Percentiles rank a stretch among this genome's conserved stretches.
phyloP scores from a whole-genome alignment of 2,113 vertebrate species.

The Solea solea region DNA sequence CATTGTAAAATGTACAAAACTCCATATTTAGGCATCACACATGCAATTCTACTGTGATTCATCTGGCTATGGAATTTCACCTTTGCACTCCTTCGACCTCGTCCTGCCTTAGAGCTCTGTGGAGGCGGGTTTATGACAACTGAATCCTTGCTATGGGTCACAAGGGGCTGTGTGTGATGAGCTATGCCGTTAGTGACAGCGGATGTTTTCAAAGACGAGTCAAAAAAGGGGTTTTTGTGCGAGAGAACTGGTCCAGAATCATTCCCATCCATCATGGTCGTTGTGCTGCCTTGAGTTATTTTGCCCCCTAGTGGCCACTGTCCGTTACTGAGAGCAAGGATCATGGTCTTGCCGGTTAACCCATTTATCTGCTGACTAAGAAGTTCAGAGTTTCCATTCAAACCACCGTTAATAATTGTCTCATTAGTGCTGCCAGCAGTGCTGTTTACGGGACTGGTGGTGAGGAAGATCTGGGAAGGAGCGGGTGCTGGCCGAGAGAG shows the following conservation, averaged over 20 bases:
- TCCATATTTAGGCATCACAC: constrained; percentile 40
- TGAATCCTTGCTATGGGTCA: constrained; percentile 80
- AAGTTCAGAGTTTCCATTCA: constrained; percentile 81
- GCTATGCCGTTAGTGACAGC: constrained; percentile 77
- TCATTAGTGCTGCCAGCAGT: constrained; percentile 56
- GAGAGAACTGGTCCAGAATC: constrained; percentile 67
- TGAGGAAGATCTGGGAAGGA: constrained; percentile 75
- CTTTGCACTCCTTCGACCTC: constrained; percentile 91
- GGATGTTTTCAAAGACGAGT: constrained; percentile 76
- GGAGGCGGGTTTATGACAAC: constrained; percentile 92
- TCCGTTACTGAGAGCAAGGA: constrained; percentile 80
- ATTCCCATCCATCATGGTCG: constrained; percentile 82
- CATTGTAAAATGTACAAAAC: constrained; percentile 27
- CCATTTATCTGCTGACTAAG: constrained; percentile 86
- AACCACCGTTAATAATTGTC: constrained; percentile 71
- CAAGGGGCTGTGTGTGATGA: constrained; percentile 57
- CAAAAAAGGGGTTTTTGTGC: constrained; percentile 82
- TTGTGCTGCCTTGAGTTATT: constrained; percentile 72
- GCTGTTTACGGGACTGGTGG: constrained; percentile 74
- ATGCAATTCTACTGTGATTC: constrained; percentile 60
- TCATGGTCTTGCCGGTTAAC: constrained; percentile 85
- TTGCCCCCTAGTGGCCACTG: constrained; percentile 82
- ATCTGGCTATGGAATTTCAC: constrained; percentile 80
- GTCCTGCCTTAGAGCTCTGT: constrained; percentile 90
- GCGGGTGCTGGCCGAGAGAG: constrained; percentile 79